Evolutionary conservation across 2,113 vertebrate species (phyloP).

Genomic region (Dipodomys spectabilis): DNA sequence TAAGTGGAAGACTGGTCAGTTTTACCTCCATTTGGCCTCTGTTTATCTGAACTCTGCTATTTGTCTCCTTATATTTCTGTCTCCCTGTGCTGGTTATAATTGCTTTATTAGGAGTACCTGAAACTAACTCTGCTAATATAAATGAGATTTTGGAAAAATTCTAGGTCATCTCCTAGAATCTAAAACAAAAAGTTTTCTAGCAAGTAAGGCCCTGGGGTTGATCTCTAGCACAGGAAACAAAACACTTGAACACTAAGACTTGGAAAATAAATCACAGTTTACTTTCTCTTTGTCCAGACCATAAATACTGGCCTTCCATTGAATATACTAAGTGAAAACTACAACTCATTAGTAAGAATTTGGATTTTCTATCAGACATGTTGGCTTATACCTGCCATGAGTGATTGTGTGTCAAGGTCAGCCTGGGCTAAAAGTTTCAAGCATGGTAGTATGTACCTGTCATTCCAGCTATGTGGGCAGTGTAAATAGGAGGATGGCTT

Average conservation of each 20-base stretch:
- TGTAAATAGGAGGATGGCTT: no score
- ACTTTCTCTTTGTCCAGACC: no score
- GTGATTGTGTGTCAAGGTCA: no score
- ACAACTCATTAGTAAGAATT: slow-evolving; percentile 1
- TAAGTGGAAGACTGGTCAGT: background rate
- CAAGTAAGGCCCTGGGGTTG: no score
- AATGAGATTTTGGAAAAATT: slow-evolving; percentile 18
- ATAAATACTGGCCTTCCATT: background rate
- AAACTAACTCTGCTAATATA: slow-evolving; percentile 9
- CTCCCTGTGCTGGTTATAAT: background rate
- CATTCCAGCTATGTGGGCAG: no score
- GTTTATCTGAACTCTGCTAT: background rate
- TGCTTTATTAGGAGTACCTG: slow-evolving; percentile 12
- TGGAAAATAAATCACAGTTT: background rate
- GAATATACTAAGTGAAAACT: background rate
- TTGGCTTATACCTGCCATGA: no score
- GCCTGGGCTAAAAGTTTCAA: no score
- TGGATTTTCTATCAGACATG: background rate
- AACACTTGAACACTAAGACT: background rate
- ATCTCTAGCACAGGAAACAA: background rate
- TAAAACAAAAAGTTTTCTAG: no score
- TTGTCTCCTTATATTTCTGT: background rate
- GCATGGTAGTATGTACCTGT: no score
- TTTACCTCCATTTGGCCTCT: slow-evolving; percentile 20
- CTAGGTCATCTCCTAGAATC: background rate